A percentile compares a stretch with the other conserved stretches of the same genome.
These are phyloP conservation scores for Tragelaphus imberbis DNA, from an alignment of 2,113 vertebrate species.

Conservation along the genomic window DNA sequence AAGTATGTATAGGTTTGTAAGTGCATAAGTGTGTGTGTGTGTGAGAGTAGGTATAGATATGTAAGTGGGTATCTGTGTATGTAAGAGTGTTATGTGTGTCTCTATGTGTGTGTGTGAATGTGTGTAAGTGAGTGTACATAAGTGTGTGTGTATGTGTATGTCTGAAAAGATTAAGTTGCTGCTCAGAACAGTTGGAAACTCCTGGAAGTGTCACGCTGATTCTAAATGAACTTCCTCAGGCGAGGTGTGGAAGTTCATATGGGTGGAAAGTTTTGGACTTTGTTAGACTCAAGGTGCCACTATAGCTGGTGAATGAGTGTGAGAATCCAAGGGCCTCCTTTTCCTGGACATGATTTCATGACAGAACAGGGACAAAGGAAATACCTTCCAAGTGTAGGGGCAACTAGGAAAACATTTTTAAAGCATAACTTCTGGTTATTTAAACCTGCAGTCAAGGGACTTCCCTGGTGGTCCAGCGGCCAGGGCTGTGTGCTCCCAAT, in stretches of 20 bases:
- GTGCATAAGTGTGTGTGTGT: neutral
- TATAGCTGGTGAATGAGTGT: neutral
- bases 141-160: neutral
- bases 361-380: neutral
- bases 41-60: too few species aligned
- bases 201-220: too few species aligned
- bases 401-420: neutral
- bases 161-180: neutral
- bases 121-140: neutral
- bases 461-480: neutral
- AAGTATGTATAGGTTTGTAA: neutral
- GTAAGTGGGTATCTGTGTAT: neutral
- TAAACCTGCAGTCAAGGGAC: neutral
- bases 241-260: fast-evolving
- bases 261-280: neutral
- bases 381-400: neutral
- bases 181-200: neutral
- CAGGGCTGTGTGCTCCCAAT: neutral
- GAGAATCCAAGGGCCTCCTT: neutral
- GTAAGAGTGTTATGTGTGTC: neutral
- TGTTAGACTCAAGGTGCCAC: too few species aligned
- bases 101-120: too few species aligned
- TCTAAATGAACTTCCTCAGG: too few species aligned
- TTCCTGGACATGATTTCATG: fast-evolving
- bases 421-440: neutral